Conservation (phyloP, 2,797 vertebrate genomes). For the Gorsachius magnificus region DNA sequence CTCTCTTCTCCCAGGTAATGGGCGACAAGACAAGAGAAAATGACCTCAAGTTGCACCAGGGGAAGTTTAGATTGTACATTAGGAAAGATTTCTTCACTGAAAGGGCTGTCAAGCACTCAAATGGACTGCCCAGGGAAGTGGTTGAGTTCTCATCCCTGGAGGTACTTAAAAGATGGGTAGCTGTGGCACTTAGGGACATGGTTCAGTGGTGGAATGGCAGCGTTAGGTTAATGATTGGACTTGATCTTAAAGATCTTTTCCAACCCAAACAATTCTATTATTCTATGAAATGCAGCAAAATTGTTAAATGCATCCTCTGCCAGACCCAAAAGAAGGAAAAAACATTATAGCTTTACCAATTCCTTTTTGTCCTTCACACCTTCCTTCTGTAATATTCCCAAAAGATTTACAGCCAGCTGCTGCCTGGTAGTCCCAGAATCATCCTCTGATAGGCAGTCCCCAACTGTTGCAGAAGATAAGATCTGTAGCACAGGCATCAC, state of each 20-base stretch:
- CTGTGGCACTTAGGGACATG: no score
- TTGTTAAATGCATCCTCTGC: not conserved
- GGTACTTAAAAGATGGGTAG: no score
- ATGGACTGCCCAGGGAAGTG: not conserved
- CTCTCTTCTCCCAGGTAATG: no score
- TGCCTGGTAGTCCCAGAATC: constrained; percentile 77
- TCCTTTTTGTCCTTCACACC: constrained; percentile 2
- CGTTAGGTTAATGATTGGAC: no score
- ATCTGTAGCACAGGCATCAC: constrained; percentile 90
- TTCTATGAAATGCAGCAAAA: not conserved
- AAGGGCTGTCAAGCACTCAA: not conserved
- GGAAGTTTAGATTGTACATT: no score
- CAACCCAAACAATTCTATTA: no score
- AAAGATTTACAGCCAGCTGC: constrained; percentile 78
- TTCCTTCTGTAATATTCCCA: constrained; percentile 77
- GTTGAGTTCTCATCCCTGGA: not conserved
- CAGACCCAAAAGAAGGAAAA: not conserved
- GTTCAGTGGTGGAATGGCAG: no score
- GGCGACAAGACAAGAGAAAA: no score
- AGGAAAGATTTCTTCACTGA: no score
- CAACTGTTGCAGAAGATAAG: constrained; percentile 80
- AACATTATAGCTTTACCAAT: constrained; percentile 39
- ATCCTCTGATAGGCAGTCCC: constrained; percentile 78
- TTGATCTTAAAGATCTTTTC: no score
- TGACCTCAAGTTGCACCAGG: no score